Percentiles rank a stretch among this genome's conserved stretches.
Evolutionary conservation across 2,888 invertebrate genomes (phyloP).

Genomic region (Magallana nippona): DNA sequence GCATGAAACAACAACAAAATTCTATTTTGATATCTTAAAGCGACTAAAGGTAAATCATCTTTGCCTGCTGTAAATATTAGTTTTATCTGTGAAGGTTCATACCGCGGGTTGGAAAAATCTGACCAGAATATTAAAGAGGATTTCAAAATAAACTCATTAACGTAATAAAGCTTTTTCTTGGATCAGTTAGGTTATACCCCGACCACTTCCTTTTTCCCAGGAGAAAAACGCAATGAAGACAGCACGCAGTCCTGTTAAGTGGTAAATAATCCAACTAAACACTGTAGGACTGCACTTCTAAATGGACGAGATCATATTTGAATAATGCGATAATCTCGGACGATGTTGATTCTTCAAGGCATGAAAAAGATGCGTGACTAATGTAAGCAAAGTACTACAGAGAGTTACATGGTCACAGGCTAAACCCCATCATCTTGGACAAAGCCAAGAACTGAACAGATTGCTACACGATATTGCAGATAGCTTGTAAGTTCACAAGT

Average conservation of each 20-base stretch:
- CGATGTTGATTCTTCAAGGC: neutral
- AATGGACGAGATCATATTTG: neutral
- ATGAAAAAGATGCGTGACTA: neutral
- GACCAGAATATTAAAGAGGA: neutral
- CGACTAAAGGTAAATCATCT: no score
- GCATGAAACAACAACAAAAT: no score
- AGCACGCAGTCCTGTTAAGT: slow-evolving; percentile 7
- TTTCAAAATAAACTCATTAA: neutral
- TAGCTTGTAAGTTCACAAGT: neutral
- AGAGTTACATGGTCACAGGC: no score
- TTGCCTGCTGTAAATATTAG: no score
- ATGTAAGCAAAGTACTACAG: no score
- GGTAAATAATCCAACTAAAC: neutral
- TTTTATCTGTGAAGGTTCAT: no score
- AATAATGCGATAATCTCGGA: neutral
- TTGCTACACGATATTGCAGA: neutral
- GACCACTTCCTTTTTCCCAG: neutral
- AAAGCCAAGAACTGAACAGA: neutral
- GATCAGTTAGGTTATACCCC: neutral
- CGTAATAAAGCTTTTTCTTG: neutral
- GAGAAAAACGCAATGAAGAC: neutral
- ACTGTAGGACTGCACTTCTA: neutral
- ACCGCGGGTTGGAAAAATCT: neutral
- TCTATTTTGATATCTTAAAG: no score
- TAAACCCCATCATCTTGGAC: neutral